Percentiles rank a stretch among this genome's conserved stretches.
Conservation (phyloP, 2,888 invertebrate species). For the Nomada hirtipes region DNA sequence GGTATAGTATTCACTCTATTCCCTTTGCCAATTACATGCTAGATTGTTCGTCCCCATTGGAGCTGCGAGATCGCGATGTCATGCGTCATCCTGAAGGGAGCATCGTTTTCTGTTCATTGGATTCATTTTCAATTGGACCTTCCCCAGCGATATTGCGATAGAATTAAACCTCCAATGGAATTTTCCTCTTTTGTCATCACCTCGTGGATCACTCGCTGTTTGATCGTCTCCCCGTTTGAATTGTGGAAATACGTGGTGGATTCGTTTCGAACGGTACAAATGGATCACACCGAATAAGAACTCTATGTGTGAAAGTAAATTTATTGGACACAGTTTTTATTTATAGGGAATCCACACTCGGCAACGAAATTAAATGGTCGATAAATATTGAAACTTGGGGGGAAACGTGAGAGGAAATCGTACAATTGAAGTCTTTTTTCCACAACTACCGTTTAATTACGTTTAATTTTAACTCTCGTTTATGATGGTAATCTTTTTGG, state of each 20-base stretch:
- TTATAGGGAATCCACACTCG: too few relatives aligned
- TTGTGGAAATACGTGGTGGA: neutral
- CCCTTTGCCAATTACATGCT: slow-evolving; percentile 36
- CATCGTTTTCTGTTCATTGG: slow-evolving; percentile 41
- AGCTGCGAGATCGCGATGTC: slow-evolving; percentile 19
- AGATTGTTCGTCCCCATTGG: slow-evolving; percentile 25
- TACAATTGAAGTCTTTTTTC: too few relatives aligned
- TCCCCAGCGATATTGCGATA: slow-evolving; percentile 40
- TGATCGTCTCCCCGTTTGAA: slow-evolving; percentile 3
- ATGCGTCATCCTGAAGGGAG: slow-evolving; percentile 26
- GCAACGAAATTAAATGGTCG: too few relatives aligned
- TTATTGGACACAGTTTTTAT: too few relatives aligned
- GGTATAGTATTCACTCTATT: slow-evolving; percentile 4
- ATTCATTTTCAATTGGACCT: slow-evolving; percentile 37
- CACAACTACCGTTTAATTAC: too few relatives aligned
- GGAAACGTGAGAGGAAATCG: too few relatives aligned
- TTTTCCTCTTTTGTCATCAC: slow-evolving; percentile 20
- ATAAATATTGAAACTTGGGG: too few relatives aligned
- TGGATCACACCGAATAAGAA: neutral
- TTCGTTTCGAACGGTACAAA: neutral
- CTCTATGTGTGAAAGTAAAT: neutral
- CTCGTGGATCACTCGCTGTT: slow-evolving; percentile 6
- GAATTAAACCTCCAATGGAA: slow-evolving; percentile 34
- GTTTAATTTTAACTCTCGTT: too few relatives aligned
- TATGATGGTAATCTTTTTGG: too few relatives aligned